A percentile compares a stretch with the other conserved stretches of the same genome.
phyloP scores from a whole-genome alignment of 1,140 invertebrate genomes.

The Caenorhabditis remanei region DNA sequence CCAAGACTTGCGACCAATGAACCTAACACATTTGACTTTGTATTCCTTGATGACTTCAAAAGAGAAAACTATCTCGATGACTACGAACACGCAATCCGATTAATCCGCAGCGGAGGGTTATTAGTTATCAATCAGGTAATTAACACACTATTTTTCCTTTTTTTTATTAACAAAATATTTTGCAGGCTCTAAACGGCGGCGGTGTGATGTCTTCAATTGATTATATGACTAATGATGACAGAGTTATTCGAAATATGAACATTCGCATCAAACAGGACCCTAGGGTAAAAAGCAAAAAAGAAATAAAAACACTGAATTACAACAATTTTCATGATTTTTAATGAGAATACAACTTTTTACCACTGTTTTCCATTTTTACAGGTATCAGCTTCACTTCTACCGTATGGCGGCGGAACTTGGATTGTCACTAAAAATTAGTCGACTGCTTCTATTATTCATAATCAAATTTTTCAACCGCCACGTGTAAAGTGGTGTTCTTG shows the following conservation, averaged over 20 bases:
- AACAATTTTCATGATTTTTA: constrained; percentile 6
- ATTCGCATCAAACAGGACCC: constrained; percentile 67
- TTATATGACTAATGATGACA: constrained; percentile 61
- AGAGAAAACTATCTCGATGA: constrained; percentile 67
- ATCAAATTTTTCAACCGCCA: not conserved
- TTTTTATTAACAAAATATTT: not conserved
- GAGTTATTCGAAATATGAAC: constrained; percentile 68
- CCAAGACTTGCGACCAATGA: constrained; percentile 64
- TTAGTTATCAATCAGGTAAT: constrained; percentile 63
- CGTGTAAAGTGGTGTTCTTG: constrained; percentile 41
- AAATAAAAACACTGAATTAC: not conserved
- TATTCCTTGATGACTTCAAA: constrained; percentile 68
- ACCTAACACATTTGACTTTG: constrained; percentile 70
- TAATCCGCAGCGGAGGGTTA: constrained; percentile 66
- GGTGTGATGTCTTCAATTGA: constrained; percentile 65
- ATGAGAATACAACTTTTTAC: not conserved
- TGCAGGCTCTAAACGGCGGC: constrained; percentile 66
- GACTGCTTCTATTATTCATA: not conserved
- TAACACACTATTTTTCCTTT: constrained; percentile 14
- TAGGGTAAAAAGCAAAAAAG: constrained; percentile 55
- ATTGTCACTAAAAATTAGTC: constrained; percentile 67
- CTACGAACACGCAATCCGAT: constrained; percentile 65
- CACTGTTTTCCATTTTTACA: not conserved
- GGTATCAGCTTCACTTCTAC: constrained; percentile 66
- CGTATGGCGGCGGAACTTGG: constrained; percentile 67